Percentiles rank a stretch among this genome's conserved stretches.
Evolutionary conservation across 2,113 vertebrate species (phyloP).

Genomic region (Numenius arquata): DNA sequence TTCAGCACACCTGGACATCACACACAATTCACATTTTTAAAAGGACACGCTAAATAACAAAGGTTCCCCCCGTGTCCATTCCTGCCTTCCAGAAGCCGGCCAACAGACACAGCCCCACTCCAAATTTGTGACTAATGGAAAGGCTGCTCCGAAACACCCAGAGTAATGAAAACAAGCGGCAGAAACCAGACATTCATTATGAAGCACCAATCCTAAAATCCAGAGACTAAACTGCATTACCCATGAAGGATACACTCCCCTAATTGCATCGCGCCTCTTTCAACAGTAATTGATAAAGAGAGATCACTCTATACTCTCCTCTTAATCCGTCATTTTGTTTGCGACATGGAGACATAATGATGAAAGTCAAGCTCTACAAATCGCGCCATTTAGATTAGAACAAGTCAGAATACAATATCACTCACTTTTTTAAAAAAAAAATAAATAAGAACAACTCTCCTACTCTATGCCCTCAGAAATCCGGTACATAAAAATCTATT

Average conservation of each 20-base stretch:
- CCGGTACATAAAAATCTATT: background rate
- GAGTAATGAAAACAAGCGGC: background rate
- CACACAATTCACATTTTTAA: fast-evolving
- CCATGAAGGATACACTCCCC: background rate
- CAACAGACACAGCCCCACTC: background rate
- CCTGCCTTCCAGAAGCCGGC: background rate
- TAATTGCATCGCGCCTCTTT: background rate
- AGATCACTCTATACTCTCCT: background rate
- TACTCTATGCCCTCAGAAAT: background rate
- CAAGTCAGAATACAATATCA: background rate
- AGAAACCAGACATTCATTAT: background rate
- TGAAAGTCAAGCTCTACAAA: background rate
- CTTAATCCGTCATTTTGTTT: background rate
- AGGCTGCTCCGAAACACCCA: background rate
- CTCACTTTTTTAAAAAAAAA: background rate
- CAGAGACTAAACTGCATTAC: background rate
- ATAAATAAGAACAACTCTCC: background rate
- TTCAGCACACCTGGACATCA: fast-evolving
- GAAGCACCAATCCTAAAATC: background rate
- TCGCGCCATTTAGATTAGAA: background rate
- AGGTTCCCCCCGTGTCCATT: fast-evolving
- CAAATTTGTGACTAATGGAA: background rate
- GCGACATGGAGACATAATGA: background rate
- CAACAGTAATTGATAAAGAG: background rate
- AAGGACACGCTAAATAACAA: background rate